phyloP scores from a whole-genome alignment of 2,888 invertebrate species.

The Nycteola revayana region DNA sequence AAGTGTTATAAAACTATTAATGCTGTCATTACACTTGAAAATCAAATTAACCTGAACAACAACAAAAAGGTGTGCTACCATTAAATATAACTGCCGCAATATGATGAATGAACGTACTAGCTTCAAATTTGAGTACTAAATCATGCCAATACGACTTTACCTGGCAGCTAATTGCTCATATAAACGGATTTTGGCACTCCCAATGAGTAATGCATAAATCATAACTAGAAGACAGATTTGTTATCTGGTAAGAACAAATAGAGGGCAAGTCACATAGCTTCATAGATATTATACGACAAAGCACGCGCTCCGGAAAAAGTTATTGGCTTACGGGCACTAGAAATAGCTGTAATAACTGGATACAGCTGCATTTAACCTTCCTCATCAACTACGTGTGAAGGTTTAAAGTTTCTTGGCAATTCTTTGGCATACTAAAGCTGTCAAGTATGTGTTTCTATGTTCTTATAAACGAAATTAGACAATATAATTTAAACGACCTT shows the following conservation, averaged over 20 bases:
- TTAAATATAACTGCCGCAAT: constrained; percentile 12
- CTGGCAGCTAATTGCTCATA: constrained; percentile 41
- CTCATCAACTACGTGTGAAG: constrained; percentile 35
- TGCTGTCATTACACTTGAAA: too few species aligned
- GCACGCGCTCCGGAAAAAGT: constrained; percentile 39
- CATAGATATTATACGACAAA: constrained; percentile 30
- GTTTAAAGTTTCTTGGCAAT: constrained; percentile 37
- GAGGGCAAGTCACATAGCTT: constrained; percentile 42
- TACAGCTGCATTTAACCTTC: constrained; percentile 34
- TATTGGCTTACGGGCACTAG: constrained; percentile 40
- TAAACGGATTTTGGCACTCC: constrained; percentile 51
- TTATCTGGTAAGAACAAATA: constrained; percentile 56
- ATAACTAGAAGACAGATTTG: constrained; percentile 50
- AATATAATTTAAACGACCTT: constrained; percentile 29
- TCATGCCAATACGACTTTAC: constrained; percentile 47
- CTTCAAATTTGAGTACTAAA: constrained; percentile 25
- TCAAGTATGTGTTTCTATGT: constrained; percentile 9
- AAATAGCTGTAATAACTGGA: constrained; percentile 40
- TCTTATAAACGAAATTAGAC: constrained; percentile 26
- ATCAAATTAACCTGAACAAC: too few species aligned
- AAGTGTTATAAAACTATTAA: too few species aligned
- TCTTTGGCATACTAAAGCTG: constrained; percentile 20
- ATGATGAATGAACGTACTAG: constrained; percentile 29
- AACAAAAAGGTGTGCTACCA: not conserved
- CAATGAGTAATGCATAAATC: constrained; percentile 55